Conservation (phyloP, 1,140 invertebrate genomes). For the Rhizoglyphus robini region DNA sequence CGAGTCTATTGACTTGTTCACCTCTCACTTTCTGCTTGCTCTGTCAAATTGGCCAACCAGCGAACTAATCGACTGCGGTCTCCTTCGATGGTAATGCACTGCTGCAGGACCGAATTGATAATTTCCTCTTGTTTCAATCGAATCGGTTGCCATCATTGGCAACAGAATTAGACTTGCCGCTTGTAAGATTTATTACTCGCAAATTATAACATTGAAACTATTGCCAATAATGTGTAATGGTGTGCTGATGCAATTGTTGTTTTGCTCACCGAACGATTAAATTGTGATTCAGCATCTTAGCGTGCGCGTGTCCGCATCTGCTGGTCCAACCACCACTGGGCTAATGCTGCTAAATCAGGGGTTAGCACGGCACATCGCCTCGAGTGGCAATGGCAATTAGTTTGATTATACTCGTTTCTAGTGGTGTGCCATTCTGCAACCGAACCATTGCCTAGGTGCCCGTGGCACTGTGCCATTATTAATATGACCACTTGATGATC, state of each 20-base stretch:
- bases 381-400: conserved; percentile 4
- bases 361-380: conserved; percentile 3
- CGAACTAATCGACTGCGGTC: too few relatives aligned
- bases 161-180: neutral
- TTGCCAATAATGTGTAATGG: neutral
- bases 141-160: neutral
- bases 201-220: conserved; percentile 13
- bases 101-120: too few relatives aligned
- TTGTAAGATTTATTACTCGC: neutral
- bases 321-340: neutral
- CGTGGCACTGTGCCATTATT: neutral
- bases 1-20: too few relatives aligned
- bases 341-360: conserved; percentile 8
- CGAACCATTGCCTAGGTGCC: too few relatives aligned
- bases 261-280: neutral
- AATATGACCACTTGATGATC: neutral
- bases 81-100: too few relatives aligned
- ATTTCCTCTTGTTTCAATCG: too few relatives aligned
- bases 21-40: too few relatives aligned
- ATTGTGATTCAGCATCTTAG: neutral
- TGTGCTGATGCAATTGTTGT: neutral
- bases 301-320: conserved; percentile 4
- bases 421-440: neutral
- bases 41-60: too few relatives aligned
- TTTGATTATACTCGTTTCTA: neutral